A percentile compares a stretch with the other conserved stretches of the same genome.
Conservation (phyloP, 2,888 invertebrate genomes). For the Hybos culiciformis region DNA sequence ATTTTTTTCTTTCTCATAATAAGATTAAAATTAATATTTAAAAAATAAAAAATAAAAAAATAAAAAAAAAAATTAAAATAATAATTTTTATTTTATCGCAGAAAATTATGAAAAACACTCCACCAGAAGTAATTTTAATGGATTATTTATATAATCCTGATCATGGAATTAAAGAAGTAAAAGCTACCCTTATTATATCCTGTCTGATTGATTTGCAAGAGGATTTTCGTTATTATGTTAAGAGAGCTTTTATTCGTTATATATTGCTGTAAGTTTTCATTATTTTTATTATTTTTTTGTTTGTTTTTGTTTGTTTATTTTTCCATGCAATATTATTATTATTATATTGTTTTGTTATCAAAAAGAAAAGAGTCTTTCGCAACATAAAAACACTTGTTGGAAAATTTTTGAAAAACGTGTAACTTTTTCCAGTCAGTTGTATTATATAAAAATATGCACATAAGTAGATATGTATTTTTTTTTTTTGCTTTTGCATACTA, state of each 20-base stretch:
- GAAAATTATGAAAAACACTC: conserved; percentile 32
- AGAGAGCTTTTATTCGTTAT: conserved; percentile 33
- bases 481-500: no score
- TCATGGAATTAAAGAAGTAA: conserved; percentile 24
- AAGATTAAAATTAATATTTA: no score
- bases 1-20: not conserved
- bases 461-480: no score
- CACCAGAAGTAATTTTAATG: conserved; percentile 34
- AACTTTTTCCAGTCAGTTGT: no score
- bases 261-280: conserved; percentile 25
- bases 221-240: conserved; percentile 33
- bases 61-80: no score
- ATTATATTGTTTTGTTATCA: not conserved
- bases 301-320: not conserved
- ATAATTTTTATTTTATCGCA: conserved; percentile 13
- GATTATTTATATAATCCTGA: conserved; percentile 32
- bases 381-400: not conserved
- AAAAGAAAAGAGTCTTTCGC: not conserved
- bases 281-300: not conserved
- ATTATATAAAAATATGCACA: no score
- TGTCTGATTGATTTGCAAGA: conserved; percentile 35
- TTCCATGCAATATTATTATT: not conserved
- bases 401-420: not conserved
- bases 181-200: conserved; percentile 30
- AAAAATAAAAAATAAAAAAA: no score